These are phyloP conservation scores for Aporophyla nigra DNA, from an alignment of 2,888 invertebrate genomes.

Conservation along the genomic window DNA sequence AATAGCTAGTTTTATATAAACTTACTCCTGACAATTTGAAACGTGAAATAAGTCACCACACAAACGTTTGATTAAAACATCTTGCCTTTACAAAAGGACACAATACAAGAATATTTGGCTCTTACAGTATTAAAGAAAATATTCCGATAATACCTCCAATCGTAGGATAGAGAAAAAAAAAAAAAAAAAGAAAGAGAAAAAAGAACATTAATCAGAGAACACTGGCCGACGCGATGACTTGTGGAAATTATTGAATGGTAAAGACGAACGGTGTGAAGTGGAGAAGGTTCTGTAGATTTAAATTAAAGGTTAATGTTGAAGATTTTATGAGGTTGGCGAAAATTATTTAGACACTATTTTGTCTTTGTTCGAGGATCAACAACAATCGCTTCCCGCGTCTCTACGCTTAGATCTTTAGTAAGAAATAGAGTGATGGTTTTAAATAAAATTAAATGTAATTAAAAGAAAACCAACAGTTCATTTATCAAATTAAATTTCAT, in stretches of 20 bases:
- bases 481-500: no score
- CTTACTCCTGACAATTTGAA: not conserved
- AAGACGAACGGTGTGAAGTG: constrained; percentile 32
- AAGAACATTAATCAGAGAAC: constrained; percentile 86
- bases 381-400: no score
- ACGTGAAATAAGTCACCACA: constrained; percentile 3
- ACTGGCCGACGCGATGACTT: constrained; percentile 84
- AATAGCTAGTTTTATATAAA: not conserved
- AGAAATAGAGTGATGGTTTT: no score
- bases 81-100: constrained; percentile 11
- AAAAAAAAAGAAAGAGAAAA: constrained; percentile 64
- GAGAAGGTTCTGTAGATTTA: constrained; percentile 27
- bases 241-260: constrained; percentile 76
- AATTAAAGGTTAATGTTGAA: not conserved
- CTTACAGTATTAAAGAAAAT: constrained; percentile 47
- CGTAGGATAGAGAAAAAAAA: constrained; percentile 69
- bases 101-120: constrained; percentile 28
- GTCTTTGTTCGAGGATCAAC: no score
- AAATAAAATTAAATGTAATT: no score
- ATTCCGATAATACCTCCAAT: constrained; percentile 67
- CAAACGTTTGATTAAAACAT: constrained; percentile 48
- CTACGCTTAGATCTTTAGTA: no score
- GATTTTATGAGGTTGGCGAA: not conserved
- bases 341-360: not conserved
- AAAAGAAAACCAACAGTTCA: no score